phyloP scores from a whole-genome alignment of 2,797 vertebrate species.

The Ataeniobius toweri region DNA sequence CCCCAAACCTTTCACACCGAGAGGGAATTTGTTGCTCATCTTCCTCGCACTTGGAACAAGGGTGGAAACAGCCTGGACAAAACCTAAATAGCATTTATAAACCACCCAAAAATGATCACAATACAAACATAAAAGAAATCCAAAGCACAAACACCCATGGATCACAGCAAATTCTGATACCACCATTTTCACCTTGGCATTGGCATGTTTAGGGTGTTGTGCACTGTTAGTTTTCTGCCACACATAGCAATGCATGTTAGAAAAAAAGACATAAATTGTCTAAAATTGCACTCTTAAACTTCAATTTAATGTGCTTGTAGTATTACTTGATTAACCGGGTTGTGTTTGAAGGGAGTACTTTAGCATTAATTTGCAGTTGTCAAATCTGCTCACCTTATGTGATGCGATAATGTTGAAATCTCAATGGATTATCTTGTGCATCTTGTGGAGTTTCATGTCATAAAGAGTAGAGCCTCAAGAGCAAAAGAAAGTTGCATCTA shows the following conservation, averaged over 20 bases:
- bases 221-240: background rate
- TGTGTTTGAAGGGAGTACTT: background rate
- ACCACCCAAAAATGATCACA: too few relatives aligned
- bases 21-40: too few relatives aligned
- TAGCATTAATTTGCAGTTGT: constrained; percentile 1
- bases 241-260: background rate
- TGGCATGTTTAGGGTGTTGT: background rate
- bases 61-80: too few relatives aligned
- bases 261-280: background rate
- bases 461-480: background rate
- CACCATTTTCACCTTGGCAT: background rate
- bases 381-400: constrained; percentile 1
- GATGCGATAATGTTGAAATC: background rate
- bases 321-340: background rate
- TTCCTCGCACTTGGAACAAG: too few relatives aligned
- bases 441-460: background rate
- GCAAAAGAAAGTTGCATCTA: background rate
- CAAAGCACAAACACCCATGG: background rate
- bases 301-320: too few relatives aligned
- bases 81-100: too few relatives aligned
- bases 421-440: background rate
- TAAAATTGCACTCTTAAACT: background rate
- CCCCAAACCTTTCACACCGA: too few relatives aligned
- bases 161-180: background rate
- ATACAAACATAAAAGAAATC: background rate